Evolutionary conservation across 1,140 invertebrate species (phyloP).

Genomic region (Microplitis demolitor): DNA sequence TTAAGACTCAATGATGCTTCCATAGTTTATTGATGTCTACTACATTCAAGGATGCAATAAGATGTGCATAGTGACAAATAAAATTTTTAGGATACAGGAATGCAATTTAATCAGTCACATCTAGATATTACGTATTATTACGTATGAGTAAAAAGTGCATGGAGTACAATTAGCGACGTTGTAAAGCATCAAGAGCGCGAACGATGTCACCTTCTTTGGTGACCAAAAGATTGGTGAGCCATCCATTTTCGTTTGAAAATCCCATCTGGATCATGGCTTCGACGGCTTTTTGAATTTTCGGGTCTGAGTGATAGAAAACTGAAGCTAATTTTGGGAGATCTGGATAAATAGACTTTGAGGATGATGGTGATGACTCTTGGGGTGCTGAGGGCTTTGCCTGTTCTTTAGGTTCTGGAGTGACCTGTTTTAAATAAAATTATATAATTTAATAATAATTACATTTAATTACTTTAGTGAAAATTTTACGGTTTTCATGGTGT

Average conservation of each 20-base stretch:
- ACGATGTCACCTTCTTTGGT: conserved; percentile 72
- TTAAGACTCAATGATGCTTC: too few relatives aligned
- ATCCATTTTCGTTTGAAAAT: conserved; percentile 75
- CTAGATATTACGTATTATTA: too few relatives aligned
- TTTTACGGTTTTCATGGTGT: too few relatives aligned
- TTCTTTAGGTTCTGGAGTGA: background rate
- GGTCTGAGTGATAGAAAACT: conserved; percentile 57
- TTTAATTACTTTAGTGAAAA: background rate
- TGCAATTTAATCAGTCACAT: too few relatives aligned
- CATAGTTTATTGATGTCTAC: too few relatives aligned
- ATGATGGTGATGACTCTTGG: background rate
- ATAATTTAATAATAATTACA: background rate
- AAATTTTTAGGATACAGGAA: too few relatives aligned
- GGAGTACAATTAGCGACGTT: conserved; percentile 17
- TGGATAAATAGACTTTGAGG: conserved; percentile 38
- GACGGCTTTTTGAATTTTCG: conserved; percentile 67
- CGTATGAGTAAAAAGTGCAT: background rate
- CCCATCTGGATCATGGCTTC: conserved; percentile 81
- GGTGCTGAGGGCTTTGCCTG: conserved; percentile 24
- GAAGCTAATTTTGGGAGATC: conserved; percentile 28
- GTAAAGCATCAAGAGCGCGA: conserved; percentile 71
- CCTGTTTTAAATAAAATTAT: background rate
- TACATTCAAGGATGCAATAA: too few relatives aligned
- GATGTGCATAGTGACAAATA: too few relatives aligned
- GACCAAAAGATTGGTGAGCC: conserved; percentile 65